Base-by-base conservation (phyloP, 2,888 invertebrate genomes). In the Thyatira batis region DNA sequence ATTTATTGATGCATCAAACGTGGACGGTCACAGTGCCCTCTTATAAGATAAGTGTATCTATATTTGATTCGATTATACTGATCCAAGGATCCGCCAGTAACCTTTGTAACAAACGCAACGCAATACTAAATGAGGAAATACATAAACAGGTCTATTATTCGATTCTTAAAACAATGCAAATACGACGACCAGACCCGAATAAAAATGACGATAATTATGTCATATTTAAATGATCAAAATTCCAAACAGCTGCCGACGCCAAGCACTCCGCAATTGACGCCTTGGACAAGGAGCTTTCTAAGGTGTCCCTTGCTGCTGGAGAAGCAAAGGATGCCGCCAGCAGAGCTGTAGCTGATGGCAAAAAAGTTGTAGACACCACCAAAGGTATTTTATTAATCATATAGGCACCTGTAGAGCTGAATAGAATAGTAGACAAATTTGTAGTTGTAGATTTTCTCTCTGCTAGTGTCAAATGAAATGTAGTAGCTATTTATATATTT, bases 261-360 rank as follows among this genome's bases (percentile, higher is more conserved):
- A 92, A 85, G 71, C 81, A 93, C 58, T 85, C 92, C 0, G 93
- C 93, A 44, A 89, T 93, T 61, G 93, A 93, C 57, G 90, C 92
- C 9, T 72, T 93, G 45, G 92, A 93, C 78, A 91, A 92, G 58
- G 93, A 93, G 68, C 66, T 93, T 57, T 80, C 84, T 20, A 92
- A 92, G 75, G 90, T 92, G 20, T 88, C 89, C 6, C 55, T 89
- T 9, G 92, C 92, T 1, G 92, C 92, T 0, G 92, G 89, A 0
- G 92, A 92, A 54, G 92, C 89, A 0, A 83, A 84, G 55, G 87
- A 89, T 46, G 87, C 92, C 0, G 90, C 92, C 43, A 79, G 63
- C 76, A 85, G 79, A 64, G 92, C 91, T 0, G 74, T 91, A 0
- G 89, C 89, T 55, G 92, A 92, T 63, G 89, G 92, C 48, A 92